These are phyloP conservation scores for Sycon ciliatum DNA, from an alignment of 37 sponge, comb jelly and placozoan species.

Conservation along the genomic window DNA sequence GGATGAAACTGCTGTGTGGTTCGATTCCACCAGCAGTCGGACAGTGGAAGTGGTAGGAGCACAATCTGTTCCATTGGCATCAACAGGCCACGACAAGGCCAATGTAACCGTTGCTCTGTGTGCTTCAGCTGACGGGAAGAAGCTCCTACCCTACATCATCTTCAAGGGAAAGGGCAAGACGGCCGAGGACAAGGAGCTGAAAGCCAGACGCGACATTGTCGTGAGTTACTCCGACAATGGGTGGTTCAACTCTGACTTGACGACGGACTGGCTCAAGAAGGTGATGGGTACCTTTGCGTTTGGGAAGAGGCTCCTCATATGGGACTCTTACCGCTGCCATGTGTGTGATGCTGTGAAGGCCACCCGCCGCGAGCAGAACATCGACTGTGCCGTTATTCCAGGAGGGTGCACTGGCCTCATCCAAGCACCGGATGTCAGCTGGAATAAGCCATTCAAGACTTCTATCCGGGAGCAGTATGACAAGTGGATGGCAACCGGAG, in stretches of 20 bases:
- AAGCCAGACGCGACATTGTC: conserved; percentile 23
- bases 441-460: too few species aligned
- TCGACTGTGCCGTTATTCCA: too few species aligned
- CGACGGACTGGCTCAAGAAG: conserved; percentile 36
- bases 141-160: conserved; percentile 41
- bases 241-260: conserved; percentile 50
- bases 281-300: conserved; percentile 39
- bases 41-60: conserved; percentile 39
- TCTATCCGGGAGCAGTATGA: too few species aligned
- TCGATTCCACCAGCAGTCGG: conserved; percentile 48
- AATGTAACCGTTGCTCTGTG: conserved; percentile 41
- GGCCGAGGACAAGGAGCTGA: too few species aligned
- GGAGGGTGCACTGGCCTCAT: too few species aligned
- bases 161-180: conserved; percentile 45
- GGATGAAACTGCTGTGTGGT: conserved; percentile 59
- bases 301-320: conserved; percentile 35
- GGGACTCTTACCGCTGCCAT: conserved; percentile 59
- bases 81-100: conserved; percentile 58
- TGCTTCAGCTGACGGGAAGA: conserved; percentile 47
- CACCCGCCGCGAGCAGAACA: too few species aligned
- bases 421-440: too few species aligned
- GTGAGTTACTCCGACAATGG: conserved; percentile 28
- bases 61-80: conserved; percentile 36
- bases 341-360: conserved; percentile 12
- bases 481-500: too few species aligned